These are phyloP conservation scores for Anguilla pacifica DNA, from an alignment of 2,797 vertebrate genomes.

Conservation along the genomic window DNA sequence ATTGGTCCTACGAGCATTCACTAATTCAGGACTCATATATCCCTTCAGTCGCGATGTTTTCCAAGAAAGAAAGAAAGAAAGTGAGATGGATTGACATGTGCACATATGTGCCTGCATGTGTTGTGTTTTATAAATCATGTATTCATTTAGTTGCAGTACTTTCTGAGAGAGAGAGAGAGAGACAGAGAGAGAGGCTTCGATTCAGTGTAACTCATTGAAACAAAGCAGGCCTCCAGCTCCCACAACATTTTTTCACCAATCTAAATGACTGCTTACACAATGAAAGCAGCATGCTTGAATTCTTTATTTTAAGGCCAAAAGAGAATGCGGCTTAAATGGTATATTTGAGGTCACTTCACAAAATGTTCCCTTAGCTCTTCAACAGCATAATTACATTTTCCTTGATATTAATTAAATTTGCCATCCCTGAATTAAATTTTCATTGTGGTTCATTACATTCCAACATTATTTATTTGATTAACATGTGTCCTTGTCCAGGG, in stretches of 20 bases:
- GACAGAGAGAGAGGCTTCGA: background rate
- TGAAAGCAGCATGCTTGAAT: background rate
- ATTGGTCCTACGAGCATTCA: background rate
- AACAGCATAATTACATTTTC: background rate
- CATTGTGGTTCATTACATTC: background rate
- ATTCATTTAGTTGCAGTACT: too few relatives aligned
- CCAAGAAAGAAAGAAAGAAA: background rate
- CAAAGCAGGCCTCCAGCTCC: background rate
- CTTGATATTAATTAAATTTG: conserved; percentile 8
- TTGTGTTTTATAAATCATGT: background rate
- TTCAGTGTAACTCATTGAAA: background rate
- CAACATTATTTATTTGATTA: conserved; percentile 11
- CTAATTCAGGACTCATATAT: background rate
- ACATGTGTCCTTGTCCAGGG: background rate
- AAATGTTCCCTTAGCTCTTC: background rate
- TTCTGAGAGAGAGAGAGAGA: background rate
- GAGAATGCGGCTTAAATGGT: background rate
- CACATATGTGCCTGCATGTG: background rate
- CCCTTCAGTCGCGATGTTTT: background rate
- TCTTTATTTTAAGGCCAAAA: background rate
- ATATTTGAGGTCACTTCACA: background rate
- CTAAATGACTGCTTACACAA: background rate
- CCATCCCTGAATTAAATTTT: conserved; percentile 1
- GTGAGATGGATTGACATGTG: background rate
- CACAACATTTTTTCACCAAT: background rate